Evolutionary conservation across 2,888 invertebrate genomes (phyloP), one percentile per base, ranked within the genome.

Genomic region (Melinopterus prodromus): DNA sequence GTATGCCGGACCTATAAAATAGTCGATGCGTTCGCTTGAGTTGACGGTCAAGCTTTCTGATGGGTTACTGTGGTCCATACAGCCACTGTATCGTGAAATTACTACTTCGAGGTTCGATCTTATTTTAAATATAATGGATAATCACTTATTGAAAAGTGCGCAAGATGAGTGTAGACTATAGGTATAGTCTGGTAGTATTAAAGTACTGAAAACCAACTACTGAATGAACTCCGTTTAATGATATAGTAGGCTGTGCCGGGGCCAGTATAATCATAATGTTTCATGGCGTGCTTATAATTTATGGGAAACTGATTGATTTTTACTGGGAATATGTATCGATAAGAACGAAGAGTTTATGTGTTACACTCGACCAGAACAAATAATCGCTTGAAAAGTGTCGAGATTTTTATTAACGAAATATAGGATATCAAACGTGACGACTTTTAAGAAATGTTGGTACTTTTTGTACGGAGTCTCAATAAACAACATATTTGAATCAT

Each of bases 81-180:
- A 53, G 53, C 53, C 53, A 53, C 53, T 53, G 53, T 53, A 12
- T 53, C 53, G 53, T 53, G 53, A 53, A 53, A 53, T 53, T 53
- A 53, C 53, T 53, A 53, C 53, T 53, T 12, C 9, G 7, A 7
- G 53, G 12, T 53, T 53, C 53, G 53, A 53, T 53, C 53, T 53
- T 53, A 53, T 53, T 53, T 53, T 53, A 53, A 53, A 53, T 53
- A 53, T 53, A 53, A 53, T 53, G 53, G 53, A 53, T 53, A 53
- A 53, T 53, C 53, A 53, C 53, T 53, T 53, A 53, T 53, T 53
- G 53, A 53, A 53, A 53, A 53, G 53, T 53, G 53, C 53, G 53
- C 53, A 9, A 7, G 53, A 53, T 53, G 53, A 53, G 53, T 53
- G 53, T 53, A 53, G 9, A 9, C 53, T 53, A 53, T 53, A 53